Base-by-base conservation (phyloP, 2,113 vertebrate genomes). In the Brachirus orientalis region DNA sequence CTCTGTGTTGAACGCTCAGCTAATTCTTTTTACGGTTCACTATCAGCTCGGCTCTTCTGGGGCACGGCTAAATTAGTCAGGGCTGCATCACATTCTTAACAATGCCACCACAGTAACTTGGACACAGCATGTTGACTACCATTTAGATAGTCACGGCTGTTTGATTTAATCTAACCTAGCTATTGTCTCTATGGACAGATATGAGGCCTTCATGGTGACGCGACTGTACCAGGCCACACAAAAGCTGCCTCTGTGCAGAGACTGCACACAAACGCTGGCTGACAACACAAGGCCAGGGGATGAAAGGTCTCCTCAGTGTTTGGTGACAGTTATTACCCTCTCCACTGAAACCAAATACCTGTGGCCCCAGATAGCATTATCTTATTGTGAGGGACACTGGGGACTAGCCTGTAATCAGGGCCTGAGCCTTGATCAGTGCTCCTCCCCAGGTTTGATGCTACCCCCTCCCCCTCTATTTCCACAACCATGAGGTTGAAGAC, bases 311-410 rank as follows among this genome's bases (percentile, higher is more conserved):
- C 73, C 80, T 87, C 75, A 80, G 85, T 91, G 80, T 88, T 85
- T 88, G 72, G 89, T 87, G 89, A 91, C 86, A 88, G 88, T 89
- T 89, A 90, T 90, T 90, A 90, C 82, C 82, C 80, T 79, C 84
- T 82, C 72, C 80, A 74, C 80, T 91, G 89, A 87, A 90, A 91
- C 86, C 86, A 88, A 88, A 91, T 90, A 91, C 90, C 88, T 90
- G 88, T 81, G 77, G 73, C 80, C 85, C 82, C 63, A 85, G 85
- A 91, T 90, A 90, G 85, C 82, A 82, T 90, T 88, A 88, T 91
- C 86, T 88, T 82, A 81, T 83, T 87, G 84, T 75, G 85, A 79
- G 84, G 79, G 75, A 72, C 71, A 71, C 72, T 18, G 65, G 66
- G 82, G 84, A 72, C 69, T n/a, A n/a, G 86, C 79, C 86, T 89